A percentile compares a stretch with the other conserved stretches of the same genome.
These are phyloP conservation scores for Drosophila putrida DNA, from an alignment of 2,888 invertebrate genomes.

Conservation along the genomic window DNA sequence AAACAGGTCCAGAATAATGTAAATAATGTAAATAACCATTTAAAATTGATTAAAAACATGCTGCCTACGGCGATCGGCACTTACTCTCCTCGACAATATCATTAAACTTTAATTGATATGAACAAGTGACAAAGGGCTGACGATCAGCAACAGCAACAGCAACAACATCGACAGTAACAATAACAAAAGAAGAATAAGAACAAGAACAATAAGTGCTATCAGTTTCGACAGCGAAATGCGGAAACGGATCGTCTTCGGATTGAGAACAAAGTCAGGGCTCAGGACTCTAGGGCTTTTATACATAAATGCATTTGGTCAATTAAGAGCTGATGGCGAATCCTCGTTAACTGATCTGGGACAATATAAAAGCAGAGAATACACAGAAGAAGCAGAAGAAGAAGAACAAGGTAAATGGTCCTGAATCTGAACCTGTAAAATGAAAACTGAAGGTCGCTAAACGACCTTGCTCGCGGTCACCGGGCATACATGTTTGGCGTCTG, in stretches of 20 bases:
- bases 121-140: constrained; percentile 74
- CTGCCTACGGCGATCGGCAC: constrained; percentile 47
- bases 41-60: constrained; percentile 80
- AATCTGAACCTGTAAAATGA: constrained; percentile 45
- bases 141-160: constrained; percentile 30
- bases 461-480: constrained; percentile 81
- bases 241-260: constrained; percentile 51
- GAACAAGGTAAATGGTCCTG: constrained; percentile 17
- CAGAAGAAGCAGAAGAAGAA: neutral
- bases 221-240: constrained; percentile 67
- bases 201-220: constrained; percentile 29
- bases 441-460: constrained; percentile 82
- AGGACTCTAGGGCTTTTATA: constrained; percentile 40
- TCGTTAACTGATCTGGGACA: constrained; percentile 72
- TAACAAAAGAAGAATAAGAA: neutral
- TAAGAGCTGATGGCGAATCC: constrained; percentile 51
- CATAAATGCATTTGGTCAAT: constrained; percentile 75
- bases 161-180: constrained; percentile 19
- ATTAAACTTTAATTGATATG: constrained; percentile 78
- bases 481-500: constrained; percentile 72
- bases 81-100: constrained; percentile 60
- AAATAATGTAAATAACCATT: constrained; percentile 71
- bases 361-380: constrained; percentile 33
- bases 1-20: constrained; percentile 60
- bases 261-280: constrained; percentile 41